Evolutionary conservation across 2,113 vertebrate genomes (phyloP), one percentile per base, ranked within the genome.

Genomic region (Aplodontia rufa): DNA sequence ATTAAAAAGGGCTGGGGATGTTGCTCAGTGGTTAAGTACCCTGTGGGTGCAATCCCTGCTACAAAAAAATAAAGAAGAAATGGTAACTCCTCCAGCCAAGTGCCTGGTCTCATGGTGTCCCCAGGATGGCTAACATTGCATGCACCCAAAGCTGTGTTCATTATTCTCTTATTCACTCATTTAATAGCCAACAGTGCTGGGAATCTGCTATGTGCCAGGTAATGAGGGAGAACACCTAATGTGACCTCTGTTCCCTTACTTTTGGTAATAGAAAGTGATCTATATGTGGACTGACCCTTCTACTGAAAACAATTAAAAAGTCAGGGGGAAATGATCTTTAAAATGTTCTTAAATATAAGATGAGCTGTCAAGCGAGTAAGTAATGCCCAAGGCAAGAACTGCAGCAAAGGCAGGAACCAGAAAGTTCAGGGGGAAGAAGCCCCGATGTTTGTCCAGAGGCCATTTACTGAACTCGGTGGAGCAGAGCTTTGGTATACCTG

Each of bases 261-360:
- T 85, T 6, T 1, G 2, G 11, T 75, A 66, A 80, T 40, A 81
- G 1, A 45, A 45, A 58, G 35, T 53, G 17, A 20, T 76, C 32
- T 17, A 12, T 71, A n/a, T 32, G 40, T 66, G 19, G 42, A 72
- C 76, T 60, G 40, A n/a, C 26, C 26, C 22, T 80, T 11, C 17
- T 87, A 28, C 37, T 55, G 58, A 90, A 86, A 93, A 89, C 30
- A 83, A 79, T n/a, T 92, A 40, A 87, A 88, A 53, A n/a, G 51
- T 64, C 24, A 76, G 32, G 55, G 28, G 24, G 76, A 74, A 81
- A 94, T 71, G 64, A 87, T 55, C n/a, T n/a, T n/a, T 69, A 51
- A 87, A 47, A 1, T 60, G 11, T 40, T 71, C 45, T 76, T 86
- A 37, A 45, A 78, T 45, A 40, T 71, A 80, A 88, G 32, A 35